Conservation (phyloP, 2,888 invertebrate species). For the Chirona hameri region DNA sequence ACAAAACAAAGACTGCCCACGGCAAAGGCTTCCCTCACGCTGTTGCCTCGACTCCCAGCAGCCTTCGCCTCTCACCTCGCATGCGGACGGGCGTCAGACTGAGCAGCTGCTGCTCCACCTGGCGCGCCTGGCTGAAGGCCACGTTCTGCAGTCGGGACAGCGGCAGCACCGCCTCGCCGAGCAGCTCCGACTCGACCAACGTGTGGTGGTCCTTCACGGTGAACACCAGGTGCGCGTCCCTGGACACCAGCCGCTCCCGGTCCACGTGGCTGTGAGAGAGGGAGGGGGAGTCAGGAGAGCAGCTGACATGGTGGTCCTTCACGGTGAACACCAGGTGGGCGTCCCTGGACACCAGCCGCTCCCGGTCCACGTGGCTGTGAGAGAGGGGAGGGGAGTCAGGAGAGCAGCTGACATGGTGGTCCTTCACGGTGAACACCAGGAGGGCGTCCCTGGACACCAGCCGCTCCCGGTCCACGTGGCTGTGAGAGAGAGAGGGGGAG, state of each 20-base stretch:
- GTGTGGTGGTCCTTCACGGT: slow-evolving; percentile 95
- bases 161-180: slow-evolving; percentile 87
- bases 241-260: slow-evolving; percentile 14
- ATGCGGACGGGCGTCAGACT: background rate
- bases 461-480: slow-evolving; percentile 1
- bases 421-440: slow-evolving; percentile 85
- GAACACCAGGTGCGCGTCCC: slow-evolving; percentile 60
- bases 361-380: background rate
- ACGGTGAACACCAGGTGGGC: slow-evolving; percentile 72
- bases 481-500: no score
- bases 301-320: slow-evolving; percentile 77
- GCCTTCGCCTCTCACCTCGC: background rate
- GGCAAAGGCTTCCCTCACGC: no score
- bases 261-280: background rate
- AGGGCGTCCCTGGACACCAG: slow-evolving; percentile 29
- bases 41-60: background rate
- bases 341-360: slow-evolving; percentile 28
- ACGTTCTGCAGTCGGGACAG: slow-evolving; percentile 70
- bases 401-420: slow-evolving; percentile 63
- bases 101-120: slow-evolving; percentile 2
- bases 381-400: background rate
- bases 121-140: slow-evolving; percentile 45
- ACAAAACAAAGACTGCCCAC: no score
- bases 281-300: background rate
- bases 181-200: slow-evolving; percentile 87